A percentile compares a stretch with the other conserved stretches of the same genome.
Evolutionary conservation across 2,888 invertebrate genomes (phyloP).

Genomic region (Ophion ellenae): DNA sequence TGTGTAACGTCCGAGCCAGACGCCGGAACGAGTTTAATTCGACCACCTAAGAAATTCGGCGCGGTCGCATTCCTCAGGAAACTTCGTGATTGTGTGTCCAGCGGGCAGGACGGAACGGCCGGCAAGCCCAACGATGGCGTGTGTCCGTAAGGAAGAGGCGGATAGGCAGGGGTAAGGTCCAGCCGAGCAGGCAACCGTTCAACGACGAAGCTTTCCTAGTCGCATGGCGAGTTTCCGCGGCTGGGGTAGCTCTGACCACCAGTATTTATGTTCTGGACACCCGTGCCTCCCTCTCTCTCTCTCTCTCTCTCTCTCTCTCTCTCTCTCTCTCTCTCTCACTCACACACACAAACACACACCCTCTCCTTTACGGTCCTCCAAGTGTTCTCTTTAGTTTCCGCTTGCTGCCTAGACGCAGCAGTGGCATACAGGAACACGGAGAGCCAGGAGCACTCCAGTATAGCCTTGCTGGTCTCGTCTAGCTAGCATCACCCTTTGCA

Average conservation of each 20-base stretch:
- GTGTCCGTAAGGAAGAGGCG: conserved; percentile 66
- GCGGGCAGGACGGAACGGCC: conserved; percentile 68
- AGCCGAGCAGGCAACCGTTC: conserved; percentile 69
- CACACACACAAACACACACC: conserved; percentile 68
- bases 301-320: conserved; percentile 69
- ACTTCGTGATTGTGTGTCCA: conserved; percentile 83
- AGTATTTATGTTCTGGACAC: conserved; percentile 82
- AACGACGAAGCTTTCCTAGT: conserved; percentile 75
- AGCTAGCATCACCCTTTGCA: conserved; percentile 61
- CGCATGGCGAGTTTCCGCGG: conserved; percentile 69
- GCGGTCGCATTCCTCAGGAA: conserved; percentile 83
- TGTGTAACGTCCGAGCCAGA: conserved; percentile 73
- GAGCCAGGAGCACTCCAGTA: conserved; percentile 59
- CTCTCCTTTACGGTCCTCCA: conserved; percentile 29
- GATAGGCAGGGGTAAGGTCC: conserved; percentile 9
- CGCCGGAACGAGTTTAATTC: conserved; percentile 83
- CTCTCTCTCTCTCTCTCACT: conserved; percentile 72
- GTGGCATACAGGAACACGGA: conserved; percentile 53
- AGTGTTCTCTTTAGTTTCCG: conserved; percentile 66
- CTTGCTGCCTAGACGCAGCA: conserved; percentile 57
- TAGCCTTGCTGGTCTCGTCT: conserved; percentile 47
- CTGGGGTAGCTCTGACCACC: conserved; percentile 77
- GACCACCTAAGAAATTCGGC: conserved; percentile 82
- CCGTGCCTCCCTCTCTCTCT: conserved; percentile 72
- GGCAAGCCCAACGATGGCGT: conserved; percentile 44